phyloP scores from a whole-genome alignment of 2,797 vertebrate genomes.

The Anisognathus igniventris region DNA sequence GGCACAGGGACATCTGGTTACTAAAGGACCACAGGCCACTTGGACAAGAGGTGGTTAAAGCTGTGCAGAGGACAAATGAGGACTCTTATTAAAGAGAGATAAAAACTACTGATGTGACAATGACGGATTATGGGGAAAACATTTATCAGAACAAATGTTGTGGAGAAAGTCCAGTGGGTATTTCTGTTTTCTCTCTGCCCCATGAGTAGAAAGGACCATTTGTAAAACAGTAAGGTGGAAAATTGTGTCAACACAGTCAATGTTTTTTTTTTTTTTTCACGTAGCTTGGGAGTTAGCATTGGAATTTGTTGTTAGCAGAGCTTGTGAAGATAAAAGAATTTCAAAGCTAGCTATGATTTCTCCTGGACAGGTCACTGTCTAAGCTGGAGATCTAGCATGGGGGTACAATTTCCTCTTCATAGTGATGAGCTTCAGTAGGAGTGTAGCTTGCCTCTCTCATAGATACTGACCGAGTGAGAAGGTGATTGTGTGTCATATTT shows the following conservation, averaged over 20 bases:
- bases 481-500: neutral
- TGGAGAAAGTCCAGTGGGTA: neutral
- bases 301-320: neutral
- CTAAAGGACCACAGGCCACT: neutral
- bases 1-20: neutral
- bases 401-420: neutral
- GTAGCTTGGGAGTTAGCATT: neutral
- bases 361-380: neutral
- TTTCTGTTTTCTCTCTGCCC: neutral
- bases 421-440: neutral
- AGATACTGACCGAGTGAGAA: neutral
- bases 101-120: neutral
- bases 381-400: neutral
- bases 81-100: neutral
- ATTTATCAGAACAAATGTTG: neutral
- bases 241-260: neutral
- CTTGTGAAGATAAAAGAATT: neutral
- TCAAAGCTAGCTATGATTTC: neutral
- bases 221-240: neutral
- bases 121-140: neutral
- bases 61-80: neutral
- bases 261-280: neutral
- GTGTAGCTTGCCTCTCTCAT: neutral
- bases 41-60: neutral
- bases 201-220: neutral